A percentile compares a stretch with the other conserved stretches of the same genome.
These are phyloP conservation scores for Neofelis nebulosa DNA, from an alignment of 2,113 vertebrate species.

Conservation along the genomic window DNA sequence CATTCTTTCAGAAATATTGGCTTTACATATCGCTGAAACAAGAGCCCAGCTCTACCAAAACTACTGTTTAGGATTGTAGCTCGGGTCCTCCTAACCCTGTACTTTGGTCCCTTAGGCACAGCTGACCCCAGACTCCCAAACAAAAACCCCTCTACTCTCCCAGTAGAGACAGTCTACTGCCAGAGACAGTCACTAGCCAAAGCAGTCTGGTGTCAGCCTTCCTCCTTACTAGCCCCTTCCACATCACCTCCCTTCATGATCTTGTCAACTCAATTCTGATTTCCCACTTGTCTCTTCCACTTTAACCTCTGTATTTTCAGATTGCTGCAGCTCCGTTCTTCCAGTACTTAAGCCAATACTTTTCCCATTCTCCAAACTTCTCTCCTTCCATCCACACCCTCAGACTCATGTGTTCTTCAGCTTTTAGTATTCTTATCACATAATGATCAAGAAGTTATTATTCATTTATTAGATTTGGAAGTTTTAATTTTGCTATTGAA, in stretches of 20 bases:
- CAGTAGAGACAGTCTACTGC: not conserved
- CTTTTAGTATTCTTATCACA: not conserved
- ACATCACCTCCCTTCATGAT: not conserved
- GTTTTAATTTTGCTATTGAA: not conserved
- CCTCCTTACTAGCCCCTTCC: not conserved
- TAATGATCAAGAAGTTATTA: not conserved
- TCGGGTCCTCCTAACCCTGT: not conserved
- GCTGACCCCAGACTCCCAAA: not conserved
- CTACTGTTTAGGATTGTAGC: not conserved
- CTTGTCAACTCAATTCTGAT: not conserved
- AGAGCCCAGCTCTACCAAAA: not conserved
- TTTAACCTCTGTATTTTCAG: not conserved
- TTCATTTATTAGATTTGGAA: not conserved
- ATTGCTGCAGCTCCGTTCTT: not conserved
- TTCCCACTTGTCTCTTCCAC: not conserved
- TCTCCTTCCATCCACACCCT: not conserved
- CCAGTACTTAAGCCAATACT: not conserved
- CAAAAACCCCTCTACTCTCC: not conserved
- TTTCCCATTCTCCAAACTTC: not conserved
- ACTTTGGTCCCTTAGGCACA: not conserved
- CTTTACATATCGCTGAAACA: not conserved
- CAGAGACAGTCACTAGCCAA: not conserved
- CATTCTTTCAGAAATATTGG: not conserved
- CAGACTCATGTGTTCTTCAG: not conserved
- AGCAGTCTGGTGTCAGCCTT: not conserved